Evolutionary conservation across 2,888 invertebrate genomes (phyloP), one percentile per base, ranked within the genome.

Genomic region (Polydrusus pterygomalis): DNA sequence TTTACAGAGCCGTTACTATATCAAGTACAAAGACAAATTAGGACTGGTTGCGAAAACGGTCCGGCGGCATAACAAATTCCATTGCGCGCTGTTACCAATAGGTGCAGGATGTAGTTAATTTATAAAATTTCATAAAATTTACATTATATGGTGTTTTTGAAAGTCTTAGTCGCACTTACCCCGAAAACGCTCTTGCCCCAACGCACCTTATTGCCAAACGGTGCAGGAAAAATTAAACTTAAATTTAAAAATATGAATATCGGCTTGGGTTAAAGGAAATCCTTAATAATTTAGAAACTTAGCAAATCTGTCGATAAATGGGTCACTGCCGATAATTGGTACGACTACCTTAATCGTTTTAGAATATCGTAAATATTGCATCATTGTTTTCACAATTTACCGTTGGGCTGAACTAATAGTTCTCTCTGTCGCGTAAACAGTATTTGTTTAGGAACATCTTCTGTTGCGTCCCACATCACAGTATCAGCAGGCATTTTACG

Each of bases 391-490:
- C 11, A 18, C 18, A 49, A 49, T 18, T 49, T 49, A 25, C 54
- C 25, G 5, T 25, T 25, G 25, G 25, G 25, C 25, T 25, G 25
- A 25, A 25, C 25, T 25, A 25, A 20, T 54, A 54, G 54, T 54
- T 54, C 25, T 54, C 54, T 54, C 25, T 54, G 20, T 54, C 54
- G 9, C 13, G 54, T 54, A 54, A 54, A 25, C 17, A 25, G 25
- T 25, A 54, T 54, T 13, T 60, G 8, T 60, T 60, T 40, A 60
- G 60, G 40, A 40, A 40, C 10, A 38, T 15, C 38, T 38, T 40
- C 60, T 40, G 11, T 18, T 60, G 38, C 38, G 60, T 38, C 60
- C 60, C 38, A 60, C 18, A 60, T 40, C 15, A 60, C 15, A 40
- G 60, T 13, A 30, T 25, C 58, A 58, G 58, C 17, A 60, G 38